Conservation (phyloP, 2,888 invertebrate species). For the Habroteleia sp. region DNA sequence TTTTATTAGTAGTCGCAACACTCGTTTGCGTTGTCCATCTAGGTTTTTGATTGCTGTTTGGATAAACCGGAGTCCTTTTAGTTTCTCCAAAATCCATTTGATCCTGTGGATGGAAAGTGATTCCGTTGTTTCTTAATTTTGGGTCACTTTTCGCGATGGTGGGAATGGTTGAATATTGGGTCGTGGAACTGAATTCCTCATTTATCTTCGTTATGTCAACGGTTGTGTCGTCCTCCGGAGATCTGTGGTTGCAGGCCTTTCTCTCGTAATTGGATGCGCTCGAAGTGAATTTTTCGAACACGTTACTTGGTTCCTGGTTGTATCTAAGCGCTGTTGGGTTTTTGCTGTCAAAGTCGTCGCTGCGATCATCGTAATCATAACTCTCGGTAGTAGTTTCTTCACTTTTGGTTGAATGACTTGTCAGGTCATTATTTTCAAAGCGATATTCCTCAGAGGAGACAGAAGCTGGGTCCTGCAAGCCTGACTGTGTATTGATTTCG, state of each 20-base stretch:
- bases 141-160: neutral
- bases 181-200: slow-evolving; percentile 40
- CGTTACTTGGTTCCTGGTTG: slow-evolving; percentile 12
- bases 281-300: slow-evolving; percentile 2
- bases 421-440: slow-evolving; percentile 1
- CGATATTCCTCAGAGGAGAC: slow-evolving; percentile 30
- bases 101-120: neutral
- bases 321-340: slow-evolving; percentile 1
- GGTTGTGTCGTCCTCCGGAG: slow-evolving; percentile 3
- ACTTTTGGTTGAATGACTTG: neutral
- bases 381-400: neutral
- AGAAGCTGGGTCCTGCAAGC: neutral
- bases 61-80: too few relatives aligned
- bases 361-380: slow-evolving; percentile 16
- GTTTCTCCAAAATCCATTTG: slow-evolving; percentile 4
- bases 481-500: slow-evolving; percentile 37
- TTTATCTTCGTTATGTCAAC: slow-evolving; percentile 35
- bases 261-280: neutral
- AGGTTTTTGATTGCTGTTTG: too few relatives aligned
- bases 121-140: neutral
- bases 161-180: slow-evolving; percentile 17
- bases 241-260: slow-evolving; percentile 24
- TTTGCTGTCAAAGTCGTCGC: too few relatives aligned
- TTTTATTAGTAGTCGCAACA: slow-evolving; percentile 3
- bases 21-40: neutral